These are phyloP conservation scores for Rhabdomys dilectus DNA, from an alignment of 2,113 vertebrate species.

Conservation along the genomic window DNA sequence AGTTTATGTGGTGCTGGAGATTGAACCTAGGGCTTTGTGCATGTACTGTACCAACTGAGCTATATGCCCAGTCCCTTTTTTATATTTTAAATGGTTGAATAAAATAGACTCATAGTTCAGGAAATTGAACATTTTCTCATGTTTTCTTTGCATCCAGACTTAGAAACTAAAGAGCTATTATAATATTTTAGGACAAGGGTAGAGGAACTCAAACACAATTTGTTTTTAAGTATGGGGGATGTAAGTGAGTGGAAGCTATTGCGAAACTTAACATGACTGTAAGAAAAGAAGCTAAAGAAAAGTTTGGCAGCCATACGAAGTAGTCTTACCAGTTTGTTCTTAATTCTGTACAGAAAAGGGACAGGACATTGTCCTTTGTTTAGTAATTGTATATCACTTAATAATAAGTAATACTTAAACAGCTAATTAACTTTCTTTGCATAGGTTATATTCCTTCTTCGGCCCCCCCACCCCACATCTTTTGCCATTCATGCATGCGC, in stretches of 20 bases:
- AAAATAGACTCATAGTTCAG: constrained; percentile 63
- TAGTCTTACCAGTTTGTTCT: constrained; percentile 79
- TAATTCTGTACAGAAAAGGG: constrained; percentile 70
- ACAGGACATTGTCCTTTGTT: constrained; percentile 68
- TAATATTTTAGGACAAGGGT: constrained; percentile 61
- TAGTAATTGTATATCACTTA: constrained; percentile 63
- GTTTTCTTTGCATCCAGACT: constrained; percentile 55
- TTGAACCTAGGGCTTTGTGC: neutral
- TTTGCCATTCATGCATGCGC: neutral
- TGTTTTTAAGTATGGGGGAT: constrained; percentile 74
- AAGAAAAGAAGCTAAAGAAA: constrained; percentile 78
- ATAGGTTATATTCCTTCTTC: constrained; percentile 18
- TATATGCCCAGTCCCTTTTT: too few relatives aligned
- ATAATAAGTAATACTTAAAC: constrained; percentile 31
- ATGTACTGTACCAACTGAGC: neutral
- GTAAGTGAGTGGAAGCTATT: constrained; percentile 78
- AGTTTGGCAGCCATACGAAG: constrained; percentile 76
- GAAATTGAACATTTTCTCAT: constrained; percentile 48
- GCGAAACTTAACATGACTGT: constrained; percentile 74
- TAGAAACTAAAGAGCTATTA: constrained; percentile 60
- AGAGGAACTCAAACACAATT: constrained; percentile 76
- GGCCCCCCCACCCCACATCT: neutral
- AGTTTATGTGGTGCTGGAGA: neutral
- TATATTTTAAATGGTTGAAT: constrained; percentile 43
- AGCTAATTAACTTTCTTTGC: constrained; percentile 33